phyloP scores from a whole-genome alignment of 2,113 vertebrate genomes.

The Formicarius rufipectus region DNA sequence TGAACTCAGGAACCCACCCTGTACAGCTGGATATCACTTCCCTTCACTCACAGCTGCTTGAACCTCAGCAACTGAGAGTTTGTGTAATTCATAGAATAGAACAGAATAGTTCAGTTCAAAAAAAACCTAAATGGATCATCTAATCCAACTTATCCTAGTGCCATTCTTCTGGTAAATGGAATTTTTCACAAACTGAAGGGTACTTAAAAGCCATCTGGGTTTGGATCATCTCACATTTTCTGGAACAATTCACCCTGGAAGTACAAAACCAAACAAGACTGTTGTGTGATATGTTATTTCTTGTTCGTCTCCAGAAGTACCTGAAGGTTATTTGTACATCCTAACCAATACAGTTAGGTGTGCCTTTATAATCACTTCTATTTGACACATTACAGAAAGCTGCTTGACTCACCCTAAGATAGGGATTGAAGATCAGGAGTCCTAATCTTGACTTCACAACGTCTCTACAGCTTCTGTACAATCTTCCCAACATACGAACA shows the following conservation, averaged over 20 bases:
- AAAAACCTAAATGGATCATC: not conserved
- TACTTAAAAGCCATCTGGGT: not conserved
- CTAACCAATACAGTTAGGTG: not conserved
- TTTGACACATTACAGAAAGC: not conserved
- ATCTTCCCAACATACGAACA: not conserved
- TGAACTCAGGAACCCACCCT: not conserved
- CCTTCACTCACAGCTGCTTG: not conserved
- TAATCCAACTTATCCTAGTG: not conserved
- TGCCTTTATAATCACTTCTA: not conserved
- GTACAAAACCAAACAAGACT: not conserved
- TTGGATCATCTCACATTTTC: not conserved
- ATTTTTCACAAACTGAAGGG: not conserved
- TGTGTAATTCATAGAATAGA: not conserved
- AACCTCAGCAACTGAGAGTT: not conserved
- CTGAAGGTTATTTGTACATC: not conserved
- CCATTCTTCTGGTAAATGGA: not conserved
- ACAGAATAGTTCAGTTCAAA: not conserved
- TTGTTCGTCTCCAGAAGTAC: not conserved
- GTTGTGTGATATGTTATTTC: rapidly evolving
- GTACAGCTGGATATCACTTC: not conserved
- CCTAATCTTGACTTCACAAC: not conserved
- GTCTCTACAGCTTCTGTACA: not conserved
- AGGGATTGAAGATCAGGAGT: not conserved
- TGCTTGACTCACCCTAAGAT: not conserved
- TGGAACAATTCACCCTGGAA: not conserved